Percentiles rank a stretch among this genome's conserved stretches.
Conservation (phyloP, 2,113 vertebrate genomes). For the Macquaria ambigua region DNA sequence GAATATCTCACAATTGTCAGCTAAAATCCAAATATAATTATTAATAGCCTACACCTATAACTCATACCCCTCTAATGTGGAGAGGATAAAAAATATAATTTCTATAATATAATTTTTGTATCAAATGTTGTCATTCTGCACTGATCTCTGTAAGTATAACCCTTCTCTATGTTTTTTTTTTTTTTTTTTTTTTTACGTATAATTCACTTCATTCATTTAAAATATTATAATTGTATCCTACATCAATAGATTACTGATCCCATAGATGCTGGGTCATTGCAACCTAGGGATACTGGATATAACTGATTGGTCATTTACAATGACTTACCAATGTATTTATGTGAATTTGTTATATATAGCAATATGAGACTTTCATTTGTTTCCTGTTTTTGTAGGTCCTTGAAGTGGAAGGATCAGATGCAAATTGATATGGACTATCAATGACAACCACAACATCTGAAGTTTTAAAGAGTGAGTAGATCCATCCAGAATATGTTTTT, state of each 20-base stretch:
- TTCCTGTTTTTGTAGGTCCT: not conserved
- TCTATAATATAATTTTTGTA: not conserved
- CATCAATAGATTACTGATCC: not conserved
- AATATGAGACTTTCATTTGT: not conserved
- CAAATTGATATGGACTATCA: constrained; percentile 20
- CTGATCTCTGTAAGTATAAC: not conserved
- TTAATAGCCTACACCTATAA: not conserved
- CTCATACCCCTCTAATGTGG: not conserved
- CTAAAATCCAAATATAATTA: not conserved
- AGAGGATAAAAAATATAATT: not conserved
- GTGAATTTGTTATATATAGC: not conserved
- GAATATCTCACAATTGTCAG: not conserved
- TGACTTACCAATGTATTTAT: not conserved
- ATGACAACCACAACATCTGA: not conserved
- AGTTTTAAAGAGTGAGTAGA: constrained; percentile 36
- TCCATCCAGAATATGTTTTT: not conserved
- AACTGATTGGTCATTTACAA: not conserved
- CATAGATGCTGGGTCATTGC: not conserved
- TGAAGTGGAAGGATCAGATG: constrained; percentile 1
- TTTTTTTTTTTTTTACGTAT: too few species aligned
- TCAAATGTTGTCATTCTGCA: not conserved
- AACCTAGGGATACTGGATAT: not conserved
- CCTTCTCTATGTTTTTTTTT: not conserved
- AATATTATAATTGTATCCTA: not conserved
- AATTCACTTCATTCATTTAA: not conserved